A percentile compares a stretch with the other conserved stretches of the same genome.
Evolutionary conservation across 2,797 vertebrate genomes (phyloP).

Genomic region (Sciaenops ocellatus): DNA sequence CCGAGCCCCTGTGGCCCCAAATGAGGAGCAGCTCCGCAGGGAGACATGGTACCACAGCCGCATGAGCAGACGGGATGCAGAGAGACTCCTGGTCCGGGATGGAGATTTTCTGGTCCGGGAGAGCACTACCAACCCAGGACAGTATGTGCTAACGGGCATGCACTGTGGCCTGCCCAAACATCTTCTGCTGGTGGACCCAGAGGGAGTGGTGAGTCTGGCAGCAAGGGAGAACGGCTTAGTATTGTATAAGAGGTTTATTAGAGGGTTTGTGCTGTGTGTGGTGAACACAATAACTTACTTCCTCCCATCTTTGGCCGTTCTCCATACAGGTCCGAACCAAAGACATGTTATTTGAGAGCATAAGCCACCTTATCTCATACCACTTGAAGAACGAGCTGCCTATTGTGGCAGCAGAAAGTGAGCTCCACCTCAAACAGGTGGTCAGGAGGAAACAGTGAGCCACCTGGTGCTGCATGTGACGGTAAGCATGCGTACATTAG

Average conservation of each 20-base stretch:
- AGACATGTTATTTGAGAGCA: constrained; percentile 97
- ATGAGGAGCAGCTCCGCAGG: constrained; percentile 92
- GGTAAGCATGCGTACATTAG: constrained; percentile 42
- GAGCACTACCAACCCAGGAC: constrained; percentile 95
- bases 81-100: constrained; percentile 90
- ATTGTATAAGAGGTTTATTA: background rate
- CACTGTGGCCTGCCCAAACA: constrained; percentile 95
- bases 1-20: constrained; percentile 94
- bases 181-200: constrained; percentile 95
- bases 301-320: background rate
- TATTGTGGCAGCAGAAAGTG: constrained; percentile 95
- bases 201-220: constrained; percentile 93
- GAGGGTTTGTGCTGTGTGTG: too few species aligned
- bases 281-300: background rate
- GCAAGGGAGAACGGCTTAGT: background rate
- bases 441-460: constrained; percentile 90
- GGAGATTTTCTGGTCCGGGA: constrained; percentile 97
- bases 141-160: constrained; percentile 98
- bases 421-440: constrained; percentile 94
- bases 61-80: constrained; percentile 94
- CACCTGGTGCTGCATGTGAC: constrained; percentile 19
- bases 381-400: constrained; percentile 95
- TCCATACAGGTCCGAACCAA: constrained; percentile 93
- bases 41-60: constrained; percentile 97
- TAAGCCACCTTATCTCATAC: constrained; percentile 96